These are phyloP conservation scores for Rhyacophila brunnea DNA, from an alignment of 1,140 invertebrate species.

Conservation along the genomic window DNA sequence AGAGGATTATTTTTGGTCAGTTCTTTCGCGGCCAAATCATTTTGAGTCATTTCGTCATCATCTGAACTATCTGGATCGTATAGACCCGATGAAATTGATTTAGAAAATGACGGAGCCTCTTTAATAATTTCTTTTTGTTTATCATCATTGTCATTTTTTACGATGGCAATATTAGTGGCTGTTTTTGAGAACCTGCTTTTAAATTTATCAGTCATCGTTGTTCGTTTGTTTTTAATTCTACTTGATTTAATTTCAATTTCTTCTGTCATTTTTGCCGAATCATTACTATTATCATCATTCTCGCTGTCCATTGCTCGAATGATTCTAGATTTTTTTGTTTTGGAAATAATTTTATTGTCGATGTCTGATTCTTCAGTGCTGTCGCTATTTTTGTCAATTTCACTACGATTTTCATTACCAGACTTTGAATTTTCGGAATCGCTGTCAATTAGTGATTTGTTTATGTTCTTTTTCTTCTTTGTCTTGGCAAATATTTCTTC, in stretches of 20 bases:
- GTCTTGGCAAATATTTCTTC: no score
- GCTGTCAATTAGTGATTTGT: no score
- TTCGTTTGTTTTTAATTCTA: conserved; percentile 24
- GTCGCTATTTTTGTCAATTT: no score
- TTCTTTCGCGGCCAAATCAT: not conserved
- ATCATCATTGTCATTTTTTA: no score
- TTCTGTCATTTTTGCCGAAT: conserved; percentile 7
- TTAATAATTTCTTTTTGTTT: no score
- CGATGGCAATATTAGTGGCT: not conserved
- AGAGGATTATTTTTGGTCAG: no score
- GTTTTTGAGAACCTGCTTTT: conserved; percentile 18
- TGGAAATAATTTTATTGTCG: conserved; percentile 19
- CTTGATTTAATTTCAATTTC: conserved; percentile 3
- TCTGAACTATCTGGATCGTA: not conserved
- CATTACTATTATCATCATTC: conserved; percentile 13
- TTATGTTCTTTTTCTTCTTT: no score
- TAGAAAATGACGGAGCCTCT: no score
- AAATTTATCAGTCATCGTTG: conserved; percentile 21
- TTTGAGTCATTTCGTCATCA: conserved; percentile 1
- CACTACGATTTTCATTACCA: no score
- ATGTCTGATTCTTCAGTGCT: conserved; percentile 2
- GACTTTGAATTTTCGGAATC: no score
- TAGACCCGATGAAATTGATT: not conserved
- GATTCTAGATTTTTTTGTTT: conserved; percentile 18
- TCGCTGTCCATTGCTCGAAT: not conserved